Evolutionary conservation across 1,140 invertebrate genomes (phyloP), one percentile per base, ranked within the genome.

Genomic region (Drosophila dunni): DNA sequence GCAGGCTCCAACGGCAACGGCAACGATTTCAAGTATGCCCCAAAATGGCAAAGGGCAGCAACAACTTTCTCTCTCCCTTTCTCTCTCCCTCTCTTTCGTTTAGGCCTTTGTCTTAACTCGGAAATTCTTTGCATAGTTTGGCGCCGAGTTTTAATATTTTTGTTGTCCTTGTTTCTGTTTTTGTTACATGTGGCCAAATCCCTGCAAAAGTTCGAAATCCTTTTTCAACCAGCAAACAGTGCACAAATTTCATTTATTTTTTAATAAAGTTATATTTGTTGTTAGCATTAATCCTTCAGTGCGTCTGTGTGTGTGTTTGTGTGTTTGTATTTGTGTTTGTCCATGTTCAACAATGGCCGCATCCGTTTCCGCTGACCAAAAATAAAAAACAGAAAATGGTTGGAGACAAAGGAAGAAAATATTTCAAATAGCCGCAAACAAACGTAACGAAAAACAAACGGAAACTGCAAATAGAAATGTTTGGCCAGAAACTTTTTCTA

Each of bases 181-280:
- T 76, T 80, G 61, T 81, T 81, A 66, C 5, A 10, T 81, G 72
- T 34, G 78, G 67, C 78, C 42, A 73, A 81, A 81, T 75, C 53
- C 53, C 62, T 40, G 17, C 10, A 6, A 34, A 34, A 13, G 9
- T 46, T 9, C 10, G 6, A 64, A 57, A 51, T 51, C 50, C 20
- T 63, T 75, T 74, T 68, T 54, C 53, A 58, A 24, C 63, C 65
- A 38, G 71, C 63, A 76, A 67, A 54, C 77, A 78, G 51, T 46
- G 56, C 70, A 81, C 81, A 77, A 86, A 86, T 86, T 86, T 88
- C 80, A 88, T 88, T 80, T 88, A 89, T 88, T 89, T 88, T 88
- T 89, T 88, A 88, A 88, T 88, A 88, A 88, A 88, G 84, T 88
- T 88, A 89, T 89, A 89, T 88, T 88, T 88, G 84, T 80, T 89